Evolutionary conservation across 2,113 vertebrate species (phyloP), one percentile per base, ranked within the genome.

Genomic region (Solenodon paradoxus): DNA sequence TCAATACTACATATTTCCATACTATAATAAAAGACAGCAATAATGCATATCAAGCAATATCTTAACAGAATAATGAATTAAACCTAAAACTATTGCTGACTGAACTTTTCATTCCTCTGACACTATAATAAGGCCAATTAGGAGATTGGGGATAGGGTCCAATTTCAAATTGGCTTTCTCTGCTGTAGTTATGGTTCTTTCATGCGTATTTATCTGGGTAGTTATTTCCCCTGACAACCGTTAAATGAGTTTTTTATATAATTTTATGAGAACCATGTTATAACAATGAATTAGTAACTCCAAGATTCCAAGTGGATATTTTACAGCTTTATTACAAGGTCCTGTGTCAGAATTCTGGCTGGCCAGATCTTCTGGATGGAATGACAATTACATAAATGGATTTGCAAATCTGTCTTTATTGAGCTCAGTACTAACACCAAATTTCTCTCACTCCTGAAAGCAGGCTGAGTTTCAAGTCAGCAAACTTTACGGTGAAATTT

Each of bases 221-320:
- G 42, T 97, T 97, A 95, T 59, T 30, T 97, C 78, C 42, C 82
- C 61, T 97, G 78, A 75, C 61, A 89, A 42, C 61, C 9, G 28
- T 96, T 97, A 97, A 94, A 97, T 93, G 83, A 96, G 85, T 84
- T 96, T 96, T 98, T 95, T 85, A 96, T 79, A 95, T 96, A 96
- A 92, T 91, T 96, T 97, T 96, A 88, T 96, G 71, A 96, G 63
- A 55, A 84, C 32, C 66, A 75, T 94, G 88, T 94, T 96, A 94
- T 85, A 97, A 97, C 92, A 95, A 96, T 88, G 81, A 97, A 90
- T 96, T 96, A 97, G 78, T 78, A 30, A 88, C 82, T 94, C 69
- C 24, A 93, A 94, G 53, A 92, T 90, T 96, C 68, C 68, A 87
- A 88, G 51, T 71, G 40, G 75, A 75, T 93, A 92, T 86, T 63